A percentile compares a stretch with the other conserved stretches of the same genome.
These are phyloP conservation scores for Halcyon smyrnensis DNA, from an alignment of 2,797 vertebrate genomes.

Conservation along the genomic window DNA sequence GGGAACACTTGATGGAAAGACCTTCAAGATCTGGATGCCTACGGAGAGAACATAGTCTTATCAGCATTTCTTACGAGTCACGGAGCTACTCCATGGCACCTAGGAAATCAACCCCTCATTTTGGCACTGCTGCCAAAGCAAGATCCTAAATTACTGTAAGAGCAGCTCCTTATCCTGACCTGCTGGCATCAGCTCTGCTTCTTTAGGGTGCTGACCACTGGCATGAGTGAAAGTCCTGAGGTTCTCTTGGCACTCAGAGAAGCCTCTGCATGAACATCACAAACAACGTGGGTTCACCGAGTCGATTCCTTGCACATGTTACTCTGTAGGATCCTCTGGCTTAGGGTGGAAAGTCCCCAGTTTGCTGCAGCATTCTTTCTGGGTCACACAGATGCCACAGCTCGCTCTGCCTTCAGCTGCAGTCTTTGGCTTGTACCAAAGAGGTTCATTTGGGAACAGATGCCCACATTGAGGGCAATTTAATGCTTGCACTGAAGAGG, in stretches of 20 bases:
- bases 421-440: neutral
- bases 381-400: neutral
- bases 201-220: neutral
- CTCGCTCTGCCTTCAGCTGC: neutral
- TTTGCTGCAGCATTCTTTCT: neutral
- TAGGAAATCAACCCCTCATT: neutral
- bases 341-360: neutral
- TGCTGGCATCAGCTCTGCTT: neutral
- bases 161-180: neutral
- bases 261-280: neutral
- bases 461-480: neutral
- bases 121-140: neutral
- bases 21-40: neutral
- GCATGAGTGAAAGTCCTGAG: neutral
- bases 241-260: neutral
- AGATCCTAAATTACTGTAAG: neutral
- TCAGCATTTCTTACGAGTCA: neutral
- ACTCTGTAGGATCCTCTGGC: neutral
- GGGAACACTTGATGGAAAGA: neutral
- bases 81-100: neutral
- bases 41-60: neutral
- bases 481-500: neutral
- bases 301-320: neutral
- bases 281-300: fast-evolving
- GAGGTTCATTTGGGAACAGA: neutral